phyloP scores from a whole-genome alignment of 2,797 vertebrate species.

The Apogon talboti region DNA sequence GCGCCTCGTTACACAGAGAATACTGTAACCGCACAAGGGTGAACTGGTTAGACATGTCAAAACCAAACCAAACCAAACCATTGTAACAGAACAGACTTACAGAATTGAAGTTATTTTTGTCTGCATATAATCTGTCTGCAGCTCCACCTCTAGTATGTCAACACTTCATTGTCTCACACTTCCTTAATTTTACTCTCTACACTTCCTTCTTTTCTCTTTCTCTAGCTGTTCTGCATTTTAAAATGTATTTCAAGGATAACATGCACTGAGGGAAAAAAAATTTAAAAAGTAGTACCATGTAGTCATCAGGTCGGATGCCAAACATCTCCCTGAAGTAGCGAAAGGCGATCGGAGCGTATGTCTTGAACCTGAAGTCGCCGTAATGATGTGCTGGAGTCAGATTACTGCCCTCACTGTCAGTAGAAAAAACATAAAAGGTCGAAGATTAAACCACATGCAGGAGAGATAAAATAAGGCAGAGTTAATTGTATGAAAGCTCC shows the following conservation, averaged over 20 bases:
- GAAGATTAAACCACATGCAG: conserved; percentile 8
- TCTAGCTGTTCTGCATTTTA: not conserved
- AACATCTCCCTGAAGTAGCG: conserved; percentile 97
- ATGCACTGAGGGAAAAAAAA: conserved; percentile 9
- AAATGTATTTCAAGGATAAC: not conserved
- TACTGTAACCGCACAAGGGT: conserved; percentile 79
- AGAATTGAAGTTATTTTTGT: not conserved
- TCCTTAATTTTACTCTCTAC: not conserved
- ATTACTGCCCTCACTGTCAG: conserved; percentile 92
- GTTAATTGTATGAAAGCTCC: not conserved
- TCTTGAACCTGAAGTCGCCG: conserved; percentile 96
- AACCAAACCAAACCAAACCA: conserved; percentile 5
- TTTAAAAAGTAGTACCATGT: conserved; percentile 87
- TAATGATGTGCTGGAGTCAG: conserved; percentile 95
- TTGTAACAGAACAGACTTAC: not conserved
- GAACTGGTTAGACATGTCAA: conserved; percentile 27
- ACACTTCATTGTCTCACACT: not conserved
- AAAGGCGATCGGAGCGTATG: conserved; percentile 95
- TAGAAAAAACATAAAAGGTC: conserved; percentile 20
- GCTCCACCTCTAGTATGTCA: conserved; percentile 24
- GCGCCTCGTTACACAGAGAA: conserved; percentile 90
- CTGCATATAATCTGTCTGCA: conserved; percentile 1
- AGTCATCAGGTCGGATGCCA: conserved; percentile 95
- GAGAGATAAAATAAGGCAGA: not conserved
- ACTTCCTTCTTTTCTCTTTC: not conserved